phyloP scores from a whole-genome alignment of 2,113 vertebrate genomes.

The Excalfactoria chinensis region DNA sequence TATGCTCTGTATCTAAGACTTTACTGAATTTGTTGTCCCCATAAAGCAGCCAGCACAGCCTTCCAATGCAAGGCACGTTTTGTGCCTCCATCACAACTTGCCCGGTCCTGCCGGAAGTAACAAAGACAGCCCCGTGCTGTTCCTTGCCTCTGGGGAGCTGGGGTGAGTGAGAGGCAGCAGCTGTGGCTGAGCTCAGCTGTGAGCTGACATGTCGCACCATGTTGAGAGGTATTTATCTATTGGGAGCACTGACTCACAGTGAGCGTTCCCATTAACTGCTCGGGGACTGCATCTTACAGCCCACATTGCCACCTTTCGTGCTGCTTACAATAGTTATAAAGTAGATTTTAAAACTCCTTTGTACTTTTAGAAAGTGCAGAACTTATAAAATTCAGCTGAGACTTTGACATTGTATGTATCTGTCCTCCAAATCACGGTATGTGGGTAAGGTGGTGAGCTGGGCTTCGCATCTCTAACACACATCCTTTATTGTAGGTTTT shows the following conservation, averaged over 20 bases:
- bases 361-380: not conserved
- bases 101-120: not conserved
- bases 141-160: not conserved
- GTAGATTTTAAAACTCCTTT: not conserved
- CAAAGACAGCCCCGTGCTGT: not conserved
- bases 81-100: not conserved
- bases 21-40: not conserved
- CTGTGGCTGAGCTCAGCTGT: not conserved
- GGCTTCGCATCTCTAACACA: not conserved
- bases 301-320: not conserved
- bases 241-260: not conserved
- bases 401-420: not conserved
- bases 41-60: not conserved
- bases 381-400: not conserved
- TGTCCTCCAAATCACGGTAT: not conserved
- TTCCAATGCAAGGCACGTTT: not conserved
- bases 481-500: not conserved
- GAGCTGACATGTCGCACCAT: not conserved
- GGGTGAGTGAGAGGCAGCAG: not conserved
- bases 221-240: constrained; percentile 3
- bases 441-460: not conserved
- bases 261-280: not conserved
- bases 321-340: not conserved
- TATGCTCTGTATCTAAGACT: not conserved
- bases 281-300: not conserved